Conservation (phyloP, 92 coral and sea anemone genomes). For the Desmophyllum pertusum region DNA sequence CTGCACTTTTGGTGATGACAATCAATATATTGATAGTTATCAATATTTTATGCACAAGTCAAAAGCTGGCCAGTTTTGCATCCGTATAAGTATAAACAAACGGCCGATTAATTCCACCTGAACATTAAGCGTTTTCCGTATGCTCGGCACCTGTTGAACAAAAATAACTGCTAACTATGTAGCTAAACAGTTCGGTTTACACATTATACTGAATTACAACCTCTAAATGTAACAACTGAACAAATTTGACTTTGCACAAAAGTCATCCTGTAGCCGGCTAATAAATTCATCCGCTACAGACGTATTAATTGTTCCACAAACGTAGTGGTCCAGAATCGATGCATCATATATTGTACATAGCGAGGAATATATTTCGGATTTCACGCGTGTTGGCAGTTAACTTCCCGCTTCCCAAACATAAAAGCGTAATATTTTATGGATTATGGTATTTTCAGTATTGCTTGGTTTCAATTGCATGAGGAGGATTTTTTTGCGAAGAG, state of each 20-base stretch:
- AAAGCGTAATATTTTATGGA: neutral
- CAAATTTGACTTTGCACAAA: neutral
- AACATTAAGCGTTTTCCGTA: neutral
- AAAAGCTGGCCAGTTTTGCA: neutral
- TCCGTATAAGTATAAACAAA: slow-evolving; percentile 7
- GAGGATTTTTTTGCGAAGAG: neutral
- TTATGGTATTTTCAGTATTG: neutral
- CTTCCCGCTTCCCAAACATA: neutral
- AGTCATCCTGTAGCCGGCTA: neutral
- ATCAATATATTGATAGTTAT: neutral
- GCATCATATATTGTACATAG: neutral
- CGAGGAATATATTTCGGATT: neutral
- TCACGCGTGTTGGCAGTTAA: neutral
- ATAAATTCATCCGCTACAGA: neutral
- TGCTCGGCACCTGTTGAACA: slow-evolving; percentile 1
- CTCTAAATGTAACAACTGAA: neutral
- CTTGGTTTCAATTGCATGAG: no score
- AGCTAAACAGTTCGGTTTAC: neutral
- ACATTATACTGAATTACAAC: neutral
- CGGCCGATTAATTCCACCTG: neutral
- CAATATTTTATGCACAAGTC: slow-evolving; percentile 10
- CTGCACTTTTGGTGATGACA: neutral
- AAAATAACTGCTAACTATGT: neutral
- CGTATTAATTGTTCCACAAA: no score
- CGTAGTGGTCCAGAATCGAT: neutral